Base-by-base conservation (phyloP, 2,888 invertebrate genomes). In the Thymelicus acteon region DNA sequence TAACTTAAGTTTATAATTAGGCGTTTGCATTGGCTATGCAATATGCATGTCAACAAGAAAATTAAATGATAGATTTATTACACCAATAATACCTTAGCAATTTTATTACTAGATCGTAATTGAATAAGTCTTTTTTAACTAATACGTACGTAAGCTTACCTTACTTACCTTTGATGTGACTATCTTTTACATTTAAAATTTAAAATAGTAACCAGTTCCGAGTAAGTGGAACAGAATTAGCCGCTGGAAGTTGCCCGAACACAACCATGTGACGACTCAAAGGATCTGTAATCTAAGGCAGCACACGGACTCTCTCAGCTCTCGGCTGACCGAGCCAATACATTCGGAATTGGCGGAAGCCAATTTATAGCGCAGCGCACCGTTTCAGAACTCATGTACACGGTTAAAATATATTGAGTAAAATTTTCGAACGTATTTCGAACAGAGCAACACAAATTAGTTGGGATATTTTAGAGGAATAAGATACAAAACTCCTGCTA, bases 301-400 rank as follows among this genome's bases (percentile, higher is more conserved):
- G 66, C 19, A 66, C 48, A 44, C 44, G 44, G 2, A 13, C 48
- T 39, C 48, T 39, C 48, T 47, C 58, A 3, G 31, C 31, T 3
- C 19, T 19, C 39, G 31, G 61, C 44, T 15, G 61, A 61, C 68
- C 68, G 40, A 68, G 52, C 68, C 61, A 54, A 68, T 62, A 67
- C 60, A 67, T 67, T 60, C 37, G 67, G 47, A 67, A 68, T 68
- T 62, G 68, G 44, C 61, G 44, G 60, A 68, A 68, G 61, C 54
- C 68, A 61, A 68, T 68, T 61, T 68, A 60, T 68, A 62, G 61
- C 68, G 44, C 6, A 57, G 31, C 57, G 61, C 61, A 49, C 24
- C 39, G 52, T 37, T 54, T 68, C 61, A 61, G 39, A 68, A 61
- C 52, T 61, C 61, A 15, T 13, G 60, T 31, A 44, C 39, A 8